Conservation (phyloP, 2,113 vertebrate genomes). For the Leptobrachium ailaonicum region DNA sequence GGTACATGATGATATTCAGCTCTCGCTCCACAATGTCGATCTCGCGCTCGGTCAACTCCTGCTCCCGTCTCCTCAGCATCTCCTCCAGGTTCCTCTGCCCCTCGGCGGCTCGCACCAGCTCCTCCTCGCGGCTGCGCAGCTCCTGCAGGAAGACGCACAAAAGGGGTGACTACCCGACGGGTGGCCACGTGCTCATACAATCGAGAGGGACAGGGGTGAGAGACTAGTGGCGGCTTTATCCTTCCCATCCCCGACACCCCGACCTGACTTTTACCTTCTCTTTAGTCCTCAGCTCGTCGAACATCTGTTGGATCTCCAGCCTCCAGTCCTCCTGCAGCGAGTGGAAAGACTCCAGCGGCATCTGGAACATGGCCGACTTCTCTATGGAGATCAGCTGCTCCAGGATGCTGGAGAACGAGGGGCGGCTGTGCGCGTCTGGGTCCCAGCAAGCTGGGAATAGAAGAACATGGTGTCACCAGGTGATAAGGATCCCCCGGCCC, state of each 20-base stretch:
- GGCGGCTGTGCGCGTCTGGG: constrained; percentile 79
- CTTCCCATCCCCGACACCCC: too few species aligned
- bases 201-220: too few species aligned
- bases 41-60: constrained; percentile 86
- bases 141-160: constrained; percentile 63
- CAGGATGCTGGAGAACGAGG: constrained; percentile 78
- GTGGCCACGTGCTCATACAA: too few species aligned
- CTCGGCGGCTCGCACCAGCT: constrained; percentile 78
- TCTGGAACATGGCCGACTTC: constrained; percentile 87
- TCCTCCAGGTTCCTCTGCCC: constrained; percentile 87
- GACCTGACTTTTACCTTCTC: constrained; percentile 74
- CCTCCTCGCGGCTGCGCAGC: constrained; percentile 87
- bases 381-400: constrained; percentile 77
- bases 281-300: constrained; percentile 85
- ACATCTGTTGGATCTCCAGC: constrained; percentile 89
- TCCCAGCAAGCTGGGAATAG: constrained; percentile 81
- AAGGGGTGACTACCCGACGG: too few species aligned
- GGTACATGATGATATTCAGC: constrained; percentile 88
- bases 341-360: constrained; percentile 90
- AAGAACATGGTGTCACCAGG: too few species aligned
- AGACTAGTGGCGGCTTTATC: too few species aligned
- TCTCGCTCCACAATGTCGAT: constrained; percentile 89
- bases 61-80: constrained; percentile 79
- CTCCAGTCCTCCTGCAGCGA: constrained; percentile 90
- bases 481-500: too few species aligned